Percentiles rank a stretch among this genome's conserved stretches.
phyloP scores from a whole-genome alignment of 1,140 invertebrate genomes.

The Danaus plexippus region DNA sequence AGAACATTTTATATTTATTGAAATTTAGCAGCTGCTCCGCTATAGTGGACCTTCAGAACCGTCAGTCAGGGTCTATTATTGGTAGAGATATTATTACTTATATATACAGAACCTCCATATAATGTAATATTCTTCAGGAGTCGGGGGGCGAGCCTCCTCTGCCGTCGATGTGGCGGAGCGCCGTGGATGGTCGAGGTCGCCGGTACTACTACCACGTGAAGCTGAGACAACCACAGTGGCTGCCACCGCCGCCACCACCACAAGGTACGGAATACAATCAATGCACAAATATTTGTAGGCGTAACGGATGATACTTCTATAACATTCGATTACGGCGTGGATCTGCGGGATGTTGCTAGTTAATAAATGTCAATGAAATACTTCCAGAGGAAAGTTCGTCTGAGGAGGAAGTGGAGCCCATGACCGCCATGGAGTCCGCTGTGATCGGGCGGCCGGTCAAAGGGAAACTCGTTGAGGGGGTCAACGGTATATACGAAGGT shows the following conservation, averaged over 20 bases:
- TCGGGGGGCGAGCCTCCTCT: slow-evolving; percentile 65
- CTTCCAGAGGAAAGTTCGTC: slow-evolving; percentile 59
- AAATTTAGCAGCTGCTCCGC: too few species aligned
- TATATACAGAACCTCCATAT: too few species aligned
- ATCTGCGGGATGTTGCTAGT: neutral
- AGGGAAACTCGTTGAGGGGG: slow-evolving; percentile 62
- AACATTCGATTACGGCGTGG: too few species aligned
- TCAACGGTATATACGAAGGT: slow-evolving; percentile 70
- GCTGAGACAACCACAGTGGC: slow-evolving; percentile 89
- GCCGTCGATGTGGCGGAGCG: slow-evolving; percentile 90
- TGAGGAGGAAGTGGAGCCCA: slow-evolving; percentile 52
- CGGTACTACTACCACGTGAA: slow-evolving; percentile 94
- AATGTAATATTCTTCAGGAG: neutral
- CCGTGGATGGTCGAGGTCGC: slow-evolving; percentile 84
- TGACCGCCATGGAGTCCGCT: slow-evolving; percentile 38
- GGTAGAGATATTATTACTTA: too few species aligned
- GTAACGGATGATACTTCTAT: too few species aligned
- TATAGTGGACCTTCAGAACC: too few species aligned
- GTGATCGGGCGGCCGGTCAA: slow-evolving; percentile 40
- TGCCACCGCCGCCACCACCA: slow-evolving; percentile 76
- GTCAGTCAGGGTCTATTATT: too few species aligned
- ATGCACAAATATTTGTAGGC: too few species aligned
- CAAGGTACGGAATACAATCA: too few species aligned
- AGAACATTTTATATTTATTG: too few species aligned
- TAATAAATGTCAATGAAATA: neutral